Conservation (phyloP, 1,140 invertebrate genomes). For the Conus ventricosus region DNA sequence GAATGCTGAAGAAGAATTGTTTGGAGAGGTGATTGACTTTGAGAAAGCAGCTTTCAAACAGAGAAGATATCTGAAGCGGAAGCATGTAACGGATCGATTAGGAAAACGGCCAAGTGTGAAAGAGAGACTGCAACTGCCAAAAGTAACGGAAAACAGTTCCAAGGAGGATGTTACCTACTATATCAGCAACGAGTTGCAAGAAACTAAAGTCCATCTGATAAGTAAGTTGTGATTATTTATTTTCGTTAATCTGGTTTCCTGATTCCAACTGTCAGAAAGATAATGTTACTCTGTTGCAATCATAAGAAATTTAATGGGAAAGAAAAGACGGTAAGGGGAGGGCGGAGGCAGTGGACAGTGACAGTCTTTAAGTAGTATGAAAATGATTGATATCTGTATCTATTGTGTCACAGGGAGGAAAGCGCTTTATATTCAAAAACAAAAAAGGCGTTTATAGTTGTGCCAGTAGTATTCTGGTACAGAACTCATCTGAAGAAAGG, state of each 20-base stretch:
- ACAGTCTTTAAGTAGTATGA: no score
- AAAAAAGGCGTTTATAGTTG: no score
- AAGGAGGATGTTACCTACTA: slow-evolving; percentile 45
- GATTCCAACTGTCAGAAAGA: no score
- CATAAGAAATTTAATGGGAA: no score
- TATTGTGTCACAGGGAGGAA: no score
- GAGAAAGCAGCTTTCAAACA: slow-evolving; percentile 35
- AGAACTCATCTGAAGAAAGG: no score
- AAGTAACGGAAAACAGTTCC: slow-evolving; percentile 48
- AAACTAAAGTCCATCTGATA: slow-evolving; percentile 62
- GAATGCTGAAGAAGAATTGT: slow-evolving; percentile 38
- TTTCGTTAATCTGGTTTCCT: not conserved
- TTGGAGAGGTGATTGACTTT: slow-evolving; percentile 50
- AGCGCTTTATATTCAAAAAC: no score
- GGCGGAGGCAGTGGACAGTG: no score
- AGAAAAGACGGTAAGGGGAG: no score
- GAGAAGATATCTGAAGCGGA: slow-evolving; percentile 30
- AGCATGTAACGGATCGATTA: slow-evolving; percentile 42
- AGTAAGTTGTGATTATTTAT: slow-evolving; percentile 48
- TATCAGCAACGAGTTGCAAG: slow-evolving; percentile 55
- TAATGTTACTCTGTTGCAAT: no score
- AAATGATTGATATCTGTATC: no score
- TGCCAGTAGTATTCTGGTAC: no score
- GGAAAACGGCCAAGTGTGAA: slow-evolving; percentile 47
- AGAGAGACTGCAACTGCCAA: slow-evolving; percentile 32